These are phyloP conservation scores for Sylvicapra grimmia DNA, from an alignment of 2,113 vertebrate genomes.

Conservation along the genomic window DNA sequence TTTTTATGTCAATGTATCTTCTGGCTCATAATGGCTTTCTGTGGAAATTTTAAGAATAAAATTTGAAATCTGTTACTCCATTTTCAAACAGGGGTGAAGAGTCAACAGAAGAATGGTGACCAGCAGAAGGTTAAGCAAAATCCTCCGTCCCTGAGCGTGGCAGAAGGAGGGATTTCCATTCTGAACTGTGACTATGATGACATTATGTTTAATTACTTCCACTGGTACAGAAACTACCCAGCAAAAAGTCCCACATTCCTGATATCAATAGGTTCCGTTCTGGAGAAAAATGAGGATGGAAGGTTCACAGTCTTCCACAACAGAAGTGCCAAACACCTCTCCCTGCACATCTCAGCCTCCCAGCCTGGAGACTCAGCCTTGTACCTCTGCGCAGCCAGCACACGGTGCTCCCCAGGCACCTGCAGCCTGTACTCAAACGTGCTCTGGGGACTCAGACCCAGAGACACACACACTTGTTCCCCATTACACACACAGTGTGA, in stretches of 20 bases:
- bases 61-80: neutral
- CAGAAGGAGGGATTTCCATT: constrained; percentile 3
- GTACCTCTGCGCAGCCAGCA: neutral
- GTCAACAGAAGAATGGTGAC: constrained; percentile 13
- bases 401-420: constrained; percentile 29
- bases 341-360: neutral
- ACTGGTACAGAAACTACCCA: constrained; percentile 38
- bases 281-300: neutral
- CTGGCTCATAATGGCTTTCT: neutral
- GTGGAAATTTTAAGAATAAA: neutral
- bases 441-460: neutral
- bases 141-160: neutral
- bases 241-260: neutral
- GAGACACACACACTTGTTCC: neutral
- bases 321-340: neutral
- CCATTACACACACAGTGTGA: neutral
- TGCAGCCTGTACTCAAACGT: neutral
- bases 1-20: neutral
- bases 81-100: constrained; percentile 33
- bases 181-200: constrained; percentile 36
- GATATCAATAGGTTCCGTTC: neutral
- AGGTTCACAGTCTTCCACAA: constrained; percentile 33
- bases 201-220: neutral
- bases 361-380: neutral
- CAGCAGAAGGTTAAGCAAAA: constrained; percentile 14